Evolutionary conservation across 2,888 invertebrate species (phyloP), one percentile per base, ranked within the genome.

Genomic region (Leptinotarsa tumamoca): DNA sequence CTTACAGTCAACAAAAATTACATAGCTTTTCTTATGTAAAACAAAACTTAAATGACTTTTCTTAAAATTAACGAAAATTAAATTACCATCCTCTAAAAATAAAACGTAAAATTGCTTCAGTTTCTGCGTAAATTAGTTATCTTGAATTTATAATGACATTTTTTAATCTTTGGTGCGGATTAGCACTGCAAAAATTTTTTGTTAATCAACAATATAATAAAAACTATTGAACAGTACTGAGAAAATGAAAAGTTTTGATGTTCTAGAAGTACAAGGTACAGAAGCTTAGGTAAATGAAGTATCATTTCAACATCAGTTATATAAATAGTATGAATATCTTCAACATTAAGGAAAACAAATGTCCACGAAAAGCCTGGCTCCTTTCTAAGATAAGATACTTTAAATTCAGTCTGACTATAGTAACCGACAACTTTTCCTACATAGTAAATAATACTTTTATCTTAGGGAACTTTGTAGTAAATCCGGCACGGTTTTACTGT

Each of bases 221-320:
- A 56, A 17, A 56, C 56, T 56, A 56, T 18, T 56, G 1, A 56
- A 56, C 18, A 56, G 17, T 56, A 33, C 56, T 56, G 4, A 56
- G 7, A 56, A 56, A 56, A 21, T 56, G 56, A 56, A 18, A 56
- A n/a, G 7, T 21, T 56, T 17, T 5, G 56, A 56, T 56, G 1
- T 56, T 33, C 56, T 21, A 56, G 21, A 56, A 56, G 56, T 56
- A 18, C 21, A 56, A 56, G 2, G 17, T 56, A 4, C 5, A 21
- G 18, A 17, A n/a, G 56, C 56, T 56, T 21, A 56, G 21, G 56
- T 17, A 17, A 3, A 18, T 21, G 4, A n/a, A n/a, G 56, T 21
- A 21, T 56, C 56, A 21, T 56, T 56, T 56, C 56, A 56, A 56
- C 18, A 7, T 56, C 56, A 56, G 56, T 56, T 17, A 56, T 56